These are phyloP conservation scores for Palythoa grandis DNA, from an alignment of 92 coral and sea anemone species.

Conservation along the genomic window DNA sequence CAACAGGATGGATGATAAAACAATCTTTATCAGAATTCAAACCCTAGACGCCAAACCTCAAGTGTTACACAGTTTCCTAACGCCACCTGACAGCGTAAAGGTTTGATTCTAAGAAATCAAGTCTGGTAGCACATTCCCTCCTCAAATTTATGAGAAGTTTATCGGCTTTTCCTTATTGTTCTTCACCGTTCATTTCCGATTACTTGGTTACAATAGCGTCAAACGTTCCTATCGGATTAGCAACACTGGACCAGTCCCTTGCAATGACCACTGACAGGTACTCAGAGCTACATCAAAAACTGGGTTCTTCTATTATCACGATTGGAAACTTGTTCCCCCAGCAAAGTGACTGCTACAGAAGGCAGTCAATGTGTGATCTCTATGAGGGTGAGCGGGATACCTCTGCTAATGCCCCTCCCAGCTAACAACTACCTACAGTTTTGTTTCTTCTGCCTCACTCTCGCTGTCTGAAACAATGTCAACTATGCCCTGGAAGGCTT, in stretches of 20 bases:
- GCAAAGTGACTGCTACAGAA: neutral
- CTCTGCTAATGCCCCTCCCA: neutral
- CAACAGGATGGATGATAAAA: no score
- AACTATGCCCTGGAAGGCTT: conserved; percentile 75
- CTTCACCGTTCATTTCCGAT: neutral
- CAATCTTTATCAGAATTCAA: no score
- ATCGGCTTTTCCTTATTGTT: neutral
- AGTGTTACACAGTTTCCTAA: neutral
- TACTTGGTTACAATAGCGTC: neutral
- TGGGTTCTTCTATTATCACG: neutral
- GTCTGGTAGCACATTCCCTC: neutral
- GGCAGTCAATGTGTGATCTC: neutral
- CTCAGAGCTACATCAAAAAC: neutral
- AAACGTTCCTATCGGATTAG: neutral
- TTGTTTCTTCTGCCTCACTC: conserved; percentile 69
- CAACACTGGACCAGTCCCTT: neutral
- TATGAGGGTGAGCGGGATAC: neutral
- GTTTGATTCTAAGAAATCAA: neutral
- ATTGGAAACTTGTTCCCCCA: neutral
- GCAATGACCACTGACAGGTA: neutral
- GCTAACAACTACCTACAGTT: conserved; percentile 39
- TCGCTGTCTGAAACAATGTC: conserved; percentile 62
- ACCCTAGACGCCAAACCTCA: neutral
- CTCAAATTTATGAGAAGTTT: neutral
- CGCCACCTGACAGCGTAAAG: neutral